Evolutionary conservation across 2,113 vertebrate genomes (phyloP).

Genomic region (Orthonyx spaldingii): DNA sequence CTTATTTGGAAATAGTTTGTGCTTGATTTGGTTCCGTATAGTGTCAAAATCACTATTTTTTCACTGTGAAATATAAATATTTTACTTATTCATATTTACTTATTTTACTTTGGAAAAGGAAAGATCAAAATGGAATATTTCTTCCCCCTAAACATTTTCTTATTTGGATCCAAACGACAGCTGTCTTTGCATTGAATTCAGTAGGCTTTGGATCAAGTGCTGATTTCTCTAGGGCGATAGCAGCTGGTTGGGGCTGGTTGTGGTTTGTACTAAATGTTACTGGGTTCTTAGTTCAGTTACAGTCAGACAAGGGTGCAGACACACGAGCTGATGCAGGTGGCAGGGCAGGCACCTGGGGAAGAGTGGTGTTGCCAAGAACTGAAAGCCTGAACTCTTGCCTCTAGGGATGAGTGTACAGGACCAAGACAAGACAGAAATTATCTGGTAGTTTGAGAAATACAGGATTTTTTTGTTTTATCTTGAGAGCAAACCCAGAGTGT

Average conservation of each 20-base stretch:
- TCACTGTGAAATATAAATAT: neutral
- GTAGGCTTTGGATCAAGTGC: neutral
- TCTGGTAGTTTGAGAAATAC: neutral
- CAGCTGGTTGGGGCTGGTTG: neutral
- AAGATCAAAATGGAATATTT: neutral
- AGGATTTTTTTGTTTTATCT: neutral
- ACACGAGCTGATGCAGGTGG: neutral
- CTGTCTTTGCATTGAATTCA: neutral
- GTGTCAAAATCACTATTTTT: neutral
- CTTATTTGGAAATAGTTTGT: neutral
- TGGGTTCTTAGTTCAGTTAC: neutral
- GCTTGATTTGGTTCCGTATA: neutral
- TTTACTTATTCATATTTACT: neutral
- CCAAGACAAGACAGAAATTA: neutral
- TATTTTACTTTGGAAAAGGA: neutral
- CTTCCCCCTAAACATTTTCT: neutral
- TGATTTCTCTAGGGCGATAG: neutral
- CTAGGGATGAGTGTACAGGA: neutral
- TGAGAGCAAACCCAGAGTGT: neutral
- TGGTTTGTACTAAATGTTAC: neutral
- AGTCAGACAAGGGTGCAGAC: neutral
- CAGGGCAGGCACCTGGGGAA: neutral
- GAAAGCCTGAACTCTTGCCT: neutral
- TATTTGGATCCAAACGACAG: neutral
- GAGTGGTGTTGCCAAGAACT: neutral